phyloP scores from a whole-genome alignment of 2,113 vertebrate species.

The Catharus minimus region DNA sequence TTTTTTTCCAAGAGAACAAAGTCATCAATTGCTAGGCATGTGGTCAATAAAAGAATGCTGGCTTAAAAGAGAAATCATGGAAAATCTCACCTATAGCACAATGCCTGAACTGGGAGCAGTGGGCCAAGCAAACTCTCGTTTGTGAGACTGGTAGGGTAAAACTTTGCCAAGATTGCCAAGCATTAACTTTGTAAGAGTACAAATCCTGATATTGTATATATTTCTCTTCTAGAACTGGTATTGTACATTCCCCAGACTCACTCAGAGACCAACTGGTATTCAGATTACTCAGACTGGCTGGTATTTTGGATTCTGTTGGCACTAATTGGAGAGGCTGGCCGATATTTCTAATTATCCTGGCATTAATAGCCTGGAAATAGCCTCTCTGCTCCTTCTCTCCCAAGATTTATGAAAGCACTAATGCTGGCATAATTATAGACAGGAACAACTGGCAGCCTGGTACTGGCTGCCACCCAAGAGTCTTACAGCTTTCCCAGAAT shows the following conservation, averaged over 20 bases:
- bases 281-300: slow-evolving; percentile 58
- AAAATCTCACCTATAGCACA: background rate
- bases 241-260: background rate
- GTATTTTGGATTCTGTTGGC: slow-evolving; percentile 57
- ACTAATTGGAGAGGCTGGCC: slow-evolving; percentile 62
- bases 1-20: background rate
- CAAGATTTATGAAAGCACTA: slow-evolving; percentile 61
- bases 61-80: background rate
- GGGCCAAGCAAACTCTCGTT: background rate
- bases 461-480: slow-evolving; percentile 54
- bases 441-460: slow-evolving; percentile 49
- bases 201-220: background rate
- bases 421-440: slow-evolving; percentile 57
- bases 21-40: background rate
- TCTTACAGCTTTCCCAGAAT: slow-evolving; percentile 58
- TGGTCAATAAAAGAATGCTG: background rate
- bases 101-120: background rate
- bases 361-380: slow-evolving; percentile 70
- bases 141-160: background rate
- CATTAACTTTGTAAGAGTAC: background rate
- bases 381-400: slow-evolving; percentile 51
- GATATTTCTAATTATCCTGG: slow-evolving; percentile 73
- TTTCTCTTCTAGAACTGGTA: slow-evolving; percentile 7
- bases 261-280: slow-evolving; percentile 47
- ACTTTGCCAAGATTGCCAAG: background rate